These are phyloP conservation scores for Alligator mississippiensis DNA, from an alignment of 2,113 vertebrate species.

Conservation along the genomic window DNA sequence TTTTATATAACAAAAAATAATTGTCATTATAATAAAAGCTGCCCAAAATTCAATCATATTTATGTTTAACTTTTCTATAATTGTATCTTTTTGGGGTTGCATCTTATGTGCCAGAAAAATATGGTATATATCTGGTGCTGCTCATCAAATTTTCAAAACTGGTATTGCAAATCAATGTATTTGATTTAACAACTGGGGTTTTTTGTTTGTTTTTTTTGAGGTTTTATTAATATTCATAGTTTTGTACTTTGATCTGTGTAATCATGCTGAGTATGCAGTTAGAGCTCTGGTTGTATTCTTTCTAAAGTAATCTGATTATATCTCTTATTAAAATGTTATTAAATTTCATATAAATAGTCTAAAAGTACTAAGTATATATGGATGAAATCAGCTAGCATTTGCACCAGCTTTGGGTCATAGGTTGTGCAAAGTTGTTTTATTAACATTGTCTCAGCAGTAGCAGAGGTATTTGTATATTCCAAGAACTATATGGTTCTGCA, in stretches of 20 bases:
- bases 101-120: no score
- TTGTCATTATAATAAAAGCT: no score
- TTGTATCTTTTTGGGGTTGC: no score
- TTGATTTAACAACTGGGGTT: background rate
- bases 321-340: background rate
- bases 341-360: background rate
- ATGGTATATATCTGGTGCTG: no score
- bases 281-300: background rate
- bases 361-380: background rate
- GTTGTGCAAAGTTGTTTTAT: background rate
- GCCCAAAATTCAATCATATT: no score
- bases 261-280: background rate
- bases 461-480: background rate
- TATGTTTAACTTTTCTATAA: no score
- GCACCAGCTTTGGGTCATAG: background rate
- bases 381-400: background rate
- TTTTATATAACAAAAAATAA: no score
- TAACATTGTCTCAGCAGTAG: background rate
- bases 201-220: background rate
- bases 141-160: background rate
- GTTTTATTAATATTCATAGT: background rate
- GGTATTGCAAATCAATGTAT: background rate
- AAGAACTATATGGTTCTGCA: background rate
- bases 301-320: background rate
- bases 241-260: background rate